phyloP scores from a whole-genome alignment of 1,140 invertebrate genomes.

The Brachionus rotundiformis region DNA sequence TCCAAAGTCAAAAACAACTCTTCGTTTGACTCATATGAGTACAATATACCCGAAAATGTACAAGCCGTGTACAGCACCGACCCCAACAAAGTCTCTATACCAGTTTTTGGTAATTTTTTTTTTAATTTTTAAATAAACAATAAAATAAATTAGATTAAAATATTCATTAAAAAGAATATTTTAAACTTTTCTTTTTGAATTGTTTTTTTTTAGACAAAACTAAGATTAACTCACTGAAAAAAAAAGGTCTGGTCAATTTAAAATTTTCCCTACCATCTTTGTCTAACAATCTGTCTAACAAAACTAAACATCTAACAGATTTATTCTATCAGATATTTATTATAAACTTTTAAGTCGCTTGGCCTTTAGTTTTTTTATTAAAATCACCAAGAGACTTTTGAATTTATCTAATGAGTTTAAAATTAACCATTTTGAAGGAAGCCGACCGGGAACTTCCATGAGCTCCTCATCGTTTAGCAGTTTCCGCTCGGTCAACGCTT shows the following conservation, averaged over 20 bases:
- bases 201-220: slow-evolving; percentile 5
- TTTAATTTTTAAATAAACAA: not conserved
- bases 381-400: not conserved
- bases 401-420: not conserved
- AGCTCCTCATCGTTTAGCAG: not conserved
- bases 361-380: not conserved
- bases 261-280: not conserved
- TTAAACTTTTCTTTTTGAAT: slow-evolving; percentile 26
- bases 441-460: slow-evolving; percentile 24
- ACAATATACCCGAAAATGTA: slow-evolving; percentile 49
- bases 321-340: not conserved
- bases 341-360: not conserved
- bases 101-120: slow-evolving; percentile 49
- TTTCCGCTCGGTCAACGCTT: not conserved
- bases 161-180: slow-evolving; percentile 1
- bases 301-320: not conserved
- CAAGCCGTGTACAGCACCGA: slow-evolving; percentile 30
- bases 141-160: not conserved
- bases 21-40: not conserved
- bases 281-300: not conserved
- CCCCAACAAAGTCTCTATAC: slow-evolving; percentile 22
- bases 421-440: slow-evolving; percentile 8
- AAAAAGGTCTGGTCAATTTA: slow-evolving; percentile 34
- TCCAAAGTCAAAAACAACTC: not conserved
- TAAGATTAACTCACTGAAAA: slow-evolving; percentile 11